Evolutionary conservation across 2,113 vertebrate species (phyloP).

Genomic region (Gnathonemus echidnorhynchus): DNA sequence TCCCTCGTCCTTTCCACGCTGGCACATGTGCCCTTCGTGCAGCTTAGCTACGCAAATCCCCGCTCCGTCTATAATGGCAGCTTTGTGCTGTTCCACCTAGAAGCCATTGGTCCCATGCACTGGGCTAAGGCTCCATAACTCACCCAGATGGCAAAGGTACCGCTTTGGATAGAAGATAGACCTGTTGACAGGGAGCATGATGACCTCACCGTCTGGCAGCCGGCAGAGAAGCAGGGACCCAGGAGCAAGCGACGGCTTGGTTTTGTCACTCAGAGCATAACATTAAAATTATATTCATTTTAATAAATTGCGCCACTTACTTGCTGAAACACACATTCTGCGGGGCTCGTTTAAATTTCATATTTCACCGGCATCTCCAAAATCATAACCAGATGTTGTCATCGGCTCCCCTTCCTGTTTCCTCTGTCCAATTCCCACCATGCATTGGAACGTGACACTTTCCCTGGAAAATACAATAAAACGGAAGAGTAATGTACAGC

Average conservation of each 20-base stretch:
- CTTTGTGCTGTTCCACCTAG: slow-evolving; percentile 12
- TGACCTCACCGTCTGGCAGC: slow-evolving; percentile 28
- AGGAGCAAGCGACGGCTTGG: slow-evolving; percentile 14
- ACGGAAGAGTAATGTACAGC: slow-evolving; percentile 47
- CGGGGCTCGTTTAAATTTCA: slow-evolving; percentile 46
- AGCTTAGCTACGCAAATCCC: slow-evolving; percentile 1
- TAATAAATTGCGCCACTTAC: slow-evolving; percentile 35
- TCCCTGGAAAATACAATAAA: slow-evolving; percentile 65
- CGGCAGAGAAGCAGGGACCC: neutral
- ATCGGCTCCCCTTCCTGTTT: slow-evolving; percentile 47
- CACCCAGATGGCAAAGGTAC: neutral
- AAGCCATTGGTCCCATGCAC: neutral
- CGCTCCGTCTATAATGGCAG: neutral
- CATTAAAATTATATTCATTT: slow-evolving; percentile 42
- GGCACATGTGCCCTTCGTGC: neutral
- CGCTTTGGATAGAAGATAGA: slow-evolving; percentile 22
- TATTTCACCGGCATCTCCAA: slow-evolving; percentile 51
- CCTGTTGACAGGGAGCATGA: slow-evolving; percentile 26
- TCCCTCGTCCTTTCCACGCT: neutral
- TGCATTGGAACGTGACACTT: slow-evolving; percentile 62
- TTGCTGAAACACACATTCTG: slow-evolving; percentile 37
- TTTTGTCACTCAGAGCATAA: slow-evolving; percentile 32
- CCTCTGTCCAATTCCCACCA: slow-evolving; percentile 57
- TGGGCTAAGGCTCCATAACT: slow-evolving; percentile 1
- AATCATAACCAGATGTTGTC: slow-evolving; percentile 68